Evolutionary conservation across 2,113 vertebrate species (phyloP).

Genomic region (Balaenoptera acutorostrata): DNA sequence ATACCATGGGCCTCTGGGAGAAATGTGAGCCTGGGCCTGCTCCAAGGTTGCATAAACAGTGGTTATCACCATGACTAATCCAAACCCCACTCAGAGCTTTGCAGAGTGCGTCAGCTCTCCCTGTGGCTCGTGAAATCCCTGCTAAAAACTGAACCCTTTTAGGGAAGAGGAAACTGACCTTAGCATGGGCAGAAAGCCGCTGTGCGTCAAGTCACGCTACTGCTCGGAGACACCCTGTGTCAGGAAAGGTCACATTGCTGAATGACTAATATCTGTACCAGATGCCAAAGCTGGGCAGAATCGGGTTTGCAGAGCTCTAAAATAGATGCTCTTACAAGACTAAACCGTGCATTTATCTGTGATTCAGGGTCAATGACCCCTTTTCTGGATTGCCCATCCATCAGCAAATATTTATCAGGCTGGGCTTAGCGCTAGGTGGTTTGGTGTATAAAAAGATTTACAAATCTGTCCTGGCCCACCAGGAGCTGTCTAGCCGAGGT

Average conservation of each 20-base stretch:
- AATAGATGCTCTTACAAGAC: background rate
- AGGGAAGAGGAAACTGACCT: background rate
- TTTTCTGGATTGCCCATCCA: background rate
- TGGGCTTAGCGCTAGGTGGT: background rate
- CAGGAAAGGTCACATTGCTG: background rate
- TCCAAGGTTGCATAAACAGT: background rate
- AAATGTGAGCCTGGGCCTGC: background rate
- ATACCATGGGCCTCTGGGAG: background rate
- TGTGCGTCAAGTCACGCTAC: rapidly evolving
- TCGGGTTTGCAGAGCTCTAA: background rate
- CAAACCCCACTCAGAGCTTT: background rate
- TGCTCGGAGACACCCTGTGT: background rate
- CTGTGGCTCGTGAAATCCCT: background rate
- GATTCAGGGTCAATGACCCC: background rate
- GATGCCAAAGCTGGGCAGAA: background rate
- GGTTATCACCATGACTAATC: background rate
- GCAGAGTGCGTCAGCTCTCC: background rate
- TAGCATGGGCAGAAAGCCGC: background rate
- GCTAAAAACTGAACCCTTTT: background rate
- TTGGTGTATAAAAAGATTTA: background rate
- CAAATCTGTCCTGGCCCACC: background rate
- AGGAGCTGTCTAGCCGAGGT: background rate
- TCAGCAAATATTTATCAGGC: constrained; percentile 41
- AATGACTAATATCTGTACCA: background rate
- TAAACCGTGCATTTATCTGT: background rate